Evolutionary conservation across 2,113 vertebrate species (phyloP).

Genomic region (Corythaeola cristata): DNA sequence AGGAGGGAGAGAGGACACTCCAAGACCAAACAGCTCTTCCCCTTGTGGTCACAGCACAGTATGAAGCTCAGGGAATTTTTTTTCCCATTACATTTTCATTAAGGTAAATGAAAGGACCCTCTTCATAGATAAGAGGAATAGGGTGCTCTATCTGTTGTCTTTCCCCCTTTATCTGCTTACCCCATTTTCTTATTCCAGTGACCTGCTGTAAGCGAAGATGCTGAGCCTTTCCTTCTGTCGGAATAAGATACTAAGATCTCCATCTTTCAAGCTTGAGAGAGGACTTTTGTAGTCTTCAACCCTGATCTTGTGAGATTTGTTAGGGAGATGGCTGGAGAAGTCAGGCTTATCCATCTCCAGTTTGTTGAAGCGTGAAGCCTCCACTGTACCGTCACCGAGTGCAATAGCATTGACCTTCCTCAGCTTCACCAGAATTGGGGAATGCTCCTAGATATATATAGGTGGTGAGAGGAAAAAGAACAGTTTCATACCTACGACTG

Average conservation of each 20-base stretch:
- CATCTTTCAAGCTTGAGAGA: not conserved
- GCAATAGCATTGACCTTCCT: not conserved
- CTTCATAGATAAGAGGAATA: not conserved
- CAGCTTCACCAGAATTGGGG: not conserved
- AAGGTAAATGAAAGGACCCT: not conserved
- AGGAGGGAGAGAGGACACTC: rapidly evolving
- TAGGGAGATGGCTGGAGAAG: not conserved
- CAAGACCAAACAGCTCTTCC: not conserved
- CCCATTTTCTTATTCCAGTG: not conserved
- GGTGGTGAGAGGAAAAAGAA: not conserved
- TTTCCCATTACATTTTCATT: not conserved
- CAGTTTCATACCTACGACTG: not conserved
- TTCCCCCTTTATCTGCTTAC: not conserved
- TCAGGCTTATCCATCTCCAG: not conserved
- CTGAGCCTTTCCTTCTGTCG: not conserved
- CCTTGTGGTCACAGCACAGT: rapidly evolving
- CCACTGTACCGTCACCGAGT: not conserved
- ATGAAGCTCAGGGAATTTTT: not conserved
- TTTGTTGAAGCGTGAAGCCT: rapidly evolving
- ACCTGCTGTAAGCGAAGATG: not conserved
- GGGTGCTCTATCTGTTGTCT: not conserved
- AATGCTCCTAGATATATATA: not conserved
- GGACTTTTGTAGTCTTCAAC: not conserved
- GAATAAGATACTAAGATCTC: not conserved
- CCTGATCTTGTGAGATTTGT: not conserved